Conservation (phyloP, 92 coral and sea anemone species). For the Porites lobata region DNA sequence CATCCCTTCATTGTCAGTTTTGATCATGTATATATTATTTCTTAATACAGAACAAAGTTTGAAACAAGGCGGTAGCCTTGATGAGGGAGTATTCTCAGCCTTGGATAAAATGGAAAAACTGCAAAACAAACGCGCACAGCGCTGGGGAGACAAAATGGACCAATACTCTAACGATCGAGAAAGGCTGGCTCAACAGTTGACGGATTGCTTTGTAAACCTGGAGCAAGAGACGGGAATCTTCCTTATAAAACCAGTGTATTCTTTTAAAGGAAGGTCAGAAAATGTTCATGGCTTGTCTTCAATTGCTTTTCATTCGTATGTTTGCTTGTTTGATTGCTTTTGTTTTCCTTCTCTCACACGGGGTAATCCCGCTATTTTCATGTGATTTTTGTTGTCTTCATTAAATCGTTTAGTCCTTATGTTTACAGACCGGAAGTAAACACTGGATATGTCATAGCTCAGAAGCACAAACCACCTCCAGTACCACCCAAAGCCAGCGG, state of each 20-base stretch:
- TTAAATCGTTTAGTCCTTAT: too few species aligned
- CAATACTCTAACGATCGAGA: slow-evolving; percentile 73
- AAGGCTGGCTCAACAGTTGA: slow-evolving; percentile 79
- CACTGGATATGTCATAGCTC: slow-evolving; percentile 24
- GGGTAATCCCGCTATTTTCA: too few species aligned
- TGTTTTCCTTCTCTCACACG: too few species aligned
- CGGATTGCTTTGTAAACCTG: slow-evolving; percentile 84
- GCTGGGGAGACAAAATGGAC: slow-evolving; percentile 97
- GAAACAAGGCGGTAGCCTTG: slow-evolving; percentile 57
- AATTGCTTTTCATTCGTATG: neutral
- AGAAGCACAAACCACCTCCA: slow-evolving; percentile 46
- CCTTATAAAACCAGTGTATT: slow-evolving; percentile 95
- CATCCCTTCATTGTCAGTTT: neutral
- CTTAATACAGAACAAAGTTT: slow-evolving; percentile 76
- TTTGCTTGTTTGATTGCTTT: too few species aligned
- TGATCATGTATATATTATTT: neutral
- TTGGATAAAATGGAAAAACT: slow-evolving; percentile 90
- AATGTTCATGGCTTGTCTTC: neutral
- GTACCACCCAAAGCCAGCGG: slow-evolving; percentile 43
- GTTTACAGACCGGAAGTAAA: slow-evolving; percentile 25
- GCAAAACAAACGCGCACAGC: slow-evolving; percentile 85
- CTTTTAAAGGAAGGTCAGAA: slow-evolving; percentile 83
- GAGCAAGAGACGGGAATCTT: slow-evolving; percentile 95
- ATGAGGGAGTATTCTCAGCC: slow-evolving; percentile 75
- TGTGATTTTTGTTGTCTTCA: neutral